Base-by-base conservation (phyloP, 2,797 vertebrate genomes). In the Mustela erminea region DNA sequence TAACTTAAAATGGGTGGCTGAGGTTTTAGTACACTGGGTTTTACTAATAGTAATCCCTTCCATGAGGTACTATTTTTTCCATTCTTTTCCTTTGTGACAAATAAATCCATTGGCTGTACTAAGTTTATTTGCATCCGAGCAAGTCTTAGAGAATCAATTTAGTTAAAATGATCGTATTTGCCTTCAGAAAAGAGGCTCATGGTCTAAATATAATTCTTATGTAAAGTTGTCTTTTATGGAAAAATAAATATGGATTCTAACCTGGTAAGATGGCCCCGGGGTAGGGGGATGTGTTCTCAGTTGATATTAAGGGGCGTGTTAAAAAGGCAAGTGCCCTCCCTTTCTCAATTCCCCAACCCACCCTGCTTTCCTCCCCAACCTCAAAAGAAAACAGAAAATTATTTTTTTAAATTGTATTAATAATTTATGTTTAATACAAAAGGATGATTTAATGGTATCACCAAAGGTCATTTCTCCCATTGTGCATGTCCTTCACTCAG, bases 371-470 rank as follows among this genome's bases (percentile, higher is more conserved):
- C 77, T 98, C 97, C 97, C 96, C 90, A 98, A 94, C 97, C 98
- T 98, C 98, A 98, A 98, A 98, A 98, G 93, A 98, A 98, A 98
- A 98, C 98, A 99, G 98, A 99, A 99, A 98, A 98, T 98, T 98
- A 99, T 99, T 99, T 99, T 99, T 99, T 99, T 99, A 99, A 98
- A 98, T 97, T 97, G 93, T 98, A 98, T 98, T 41, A 0, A 98
- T 99, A 99, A 98, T 98, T 99, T 99, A 98, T 98, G 98, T 99
- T 99, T 99, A 98, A 97, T 99, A 99, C 98, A 98, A 98, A 97
- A 98, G 97, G 98, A 98, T 98, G 98, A 98, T 98, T 99, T 98
- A 98, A 98, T 98, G 97, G 98, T 98, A 97, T 99, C 99, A 98
- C 99, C 99, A 99, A 99, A 99, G 98, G 98, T 98, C 98, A 98